Evolutionary conservation across 2,888 invertebrate genomes (phyloP).

Genomic region (Scelioninae gen. 1): DNA sequence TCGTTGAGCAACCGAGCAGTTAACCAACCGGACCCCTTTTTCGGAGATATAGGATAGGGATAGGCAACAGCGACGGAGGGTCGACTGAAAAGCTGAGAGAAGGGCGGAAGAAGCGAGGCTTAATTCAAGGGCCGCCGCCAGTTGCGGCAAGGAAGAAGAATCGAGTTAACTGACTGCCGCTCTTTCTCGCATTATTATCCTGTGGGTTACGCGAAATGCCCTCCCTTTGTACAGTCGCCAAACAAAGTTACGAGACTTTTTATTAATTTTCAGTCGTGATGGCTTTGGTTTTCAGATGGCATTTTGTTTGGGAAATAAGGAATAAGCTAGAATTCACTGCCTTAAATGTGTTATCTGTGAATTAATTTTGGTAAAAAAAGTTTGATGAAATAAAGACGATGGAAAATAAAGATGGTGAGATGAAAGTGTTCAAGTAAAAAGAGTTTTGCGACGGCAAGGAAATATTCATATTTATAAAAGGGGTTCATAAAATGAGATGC

Average conservation of each 20-base stretch:
- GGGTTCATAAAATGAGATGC: too few species aligned
- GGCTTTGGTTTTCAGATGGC: too few species aligned
- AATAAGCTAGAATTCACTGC: neutral
- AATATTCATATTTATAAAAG: too few species aligned
- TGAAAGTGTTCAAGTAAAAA: too few species aligned
- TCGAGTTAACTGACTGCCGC: conserved; percentile 77
- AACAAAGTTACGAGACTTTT: conserved; percentile 66
- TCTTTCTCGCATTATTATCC: conserved; percentile 80
- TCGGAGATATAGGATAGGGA: conserved; percentile 60
- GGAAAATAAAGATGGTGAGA: too few species aligned
- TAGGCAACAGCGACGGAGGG: conserved; percentile 64
- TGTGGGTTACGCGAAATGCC: conserved; percentile 74
- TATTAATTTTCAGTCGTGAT: conserved; percentile 58
- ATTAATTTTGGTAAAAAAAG: neutral
- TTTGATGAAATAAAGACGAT: too few species aligned
- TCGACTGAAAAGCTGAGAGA: conserved; percentile 49
- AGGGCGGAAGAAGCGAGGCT: conserved; percentile 57
- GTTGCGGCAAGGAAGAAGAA: conserved; percentile 72
- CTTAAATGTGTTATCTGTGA: conserved; percentile 8
- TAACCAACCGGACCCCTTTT: conserved; percentile 71
- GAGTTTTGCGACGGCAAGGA: too few species aligned
- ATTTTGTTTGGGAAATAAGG: conserved; percentile 39
- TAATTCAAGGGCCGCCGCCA: conserved; percentile 59
- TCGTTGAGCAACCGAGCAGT: conserved; percentile 70
- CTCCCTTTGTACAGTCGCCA: conserved; percentile 72